Base-by-base conservation (phyloP, 2,888 invertebrate species). In the Dryococelus australis region DNA sequence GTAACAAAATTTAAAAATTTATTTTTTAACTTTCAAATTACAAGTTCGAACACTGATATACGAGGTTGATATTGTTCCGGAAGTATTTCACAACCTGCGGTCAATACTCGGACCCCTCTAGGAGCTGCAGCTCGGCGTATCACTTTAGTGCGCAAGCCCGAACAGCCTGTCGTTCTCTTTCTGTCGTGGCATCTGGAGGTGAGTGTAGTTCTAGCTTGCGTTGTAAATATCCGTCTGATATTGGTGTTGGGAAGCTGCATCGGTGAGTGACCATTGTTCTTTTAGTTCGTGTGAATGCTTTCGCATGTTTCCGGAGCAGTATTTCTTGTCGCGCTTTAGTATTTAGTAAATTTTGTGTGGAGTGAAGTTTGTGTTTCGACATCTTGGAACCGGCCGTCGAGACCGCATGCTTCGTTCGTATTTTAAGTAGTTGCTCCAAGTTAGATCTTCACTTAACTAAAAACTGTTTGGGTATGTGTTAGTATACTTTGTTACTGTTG, bases 131-230 rank as follows among this genome's bases (percentile, higher is more conserved):
- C 81, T 35, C 24, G 80, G 51, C 79, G 79, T 85, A 84, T 84
- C 87, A 28, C 65, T 65, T 65, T 87, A 87, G 88, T 87, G 90
- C 91, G 91, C 90, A 90, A 90, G 90, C 87, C 86, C 89, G 88
- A 88, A 89, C 88, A 87, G 87, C 88, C 88, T 89, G 90, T 91
- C 91, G 90, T 90, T 90, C 91, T 91, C 91, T 91, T 91, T 91
- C 91, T 91, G 90, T 90, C 90, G 91, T 91, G 91, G 91, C 91
- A 91, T 90, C 90, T 90, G 90, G 90, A 91, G 91, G 91, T 91
- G 91, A 91, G 91, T 91, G 90, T 88, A 88, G 88, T 87, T 89
- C 88, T 87, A 80, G 28, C 79, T 28, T 78, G 43, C 79, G 81
- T 87, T 85, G 86, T 43, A 20, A 83, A 28, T 85, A 88, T 88